Conservation (phyloP, 2,888 invertebrate genomes). For the Embidobia sp. region DNA sequence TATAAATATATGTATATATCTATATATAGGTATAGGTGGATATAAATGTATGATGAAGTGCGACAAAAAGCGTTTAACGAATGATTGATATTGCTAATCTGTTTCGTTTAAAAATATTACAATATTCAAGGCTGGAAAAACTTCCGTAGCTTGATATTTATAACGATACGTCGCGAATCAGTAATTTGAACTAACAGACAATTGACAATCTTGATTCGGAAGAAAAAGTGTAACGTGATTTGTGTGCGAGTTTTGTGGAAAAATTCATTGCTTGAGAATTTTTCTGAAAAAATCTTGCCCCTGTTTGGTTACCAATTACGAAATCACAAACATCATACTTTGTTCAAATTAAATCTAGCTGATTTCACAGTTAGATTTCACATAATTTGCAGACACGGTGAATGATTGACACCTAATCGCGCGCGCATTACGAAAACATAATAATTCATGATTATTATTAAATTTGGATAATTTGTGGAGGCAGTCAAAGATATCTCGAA, state of each 20-base stretch:
- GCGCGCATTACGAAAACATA: background rate
- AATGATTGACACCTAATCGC: conserved; percentile 18
- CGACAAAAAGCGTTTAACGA: conserved; percentile 22
- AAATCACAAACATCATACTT: conserved; percentile 1
- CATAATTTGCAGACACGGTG: background rate
- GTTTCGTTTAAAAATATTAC: conserved; percentile 33
- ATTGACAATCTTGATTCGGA: conserved; percentile 7
- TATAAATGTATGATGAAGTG: conserved; percentile 15
- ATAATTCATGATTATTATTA: conserved; percentile 26
- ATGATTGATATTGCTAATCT: conserved; percentile 10
- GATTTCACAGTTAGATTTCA: conserved; percentile 17
- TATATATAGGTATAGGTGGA: too few species aligned
- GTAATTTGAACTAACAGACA: conserved; percentile 11
- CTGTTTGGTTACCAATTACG: background rate
- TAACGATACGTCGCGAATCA: too few species aligned
- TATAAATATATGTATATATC: background rate
- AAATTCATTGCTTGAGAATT: too few species aligned
- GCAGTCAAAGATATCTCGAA: background rate
- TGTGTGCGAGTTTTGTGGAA: too few species aligned
- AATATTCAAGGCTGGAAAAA: conserved; percentile 25
- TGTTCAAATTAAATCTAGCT: conserved; percentile 2
- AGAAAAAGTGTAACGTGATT: too few species aligned
- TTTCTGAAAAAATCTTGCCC: background rate
- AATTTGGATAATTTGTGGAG: conserved; percentile 18
- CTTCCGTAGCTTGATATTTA: too few species aligned